phyloP scores from a whole-genome alignment of 2,797 vertebrate genomes.

The Glyptemys insculpta region DNA sequence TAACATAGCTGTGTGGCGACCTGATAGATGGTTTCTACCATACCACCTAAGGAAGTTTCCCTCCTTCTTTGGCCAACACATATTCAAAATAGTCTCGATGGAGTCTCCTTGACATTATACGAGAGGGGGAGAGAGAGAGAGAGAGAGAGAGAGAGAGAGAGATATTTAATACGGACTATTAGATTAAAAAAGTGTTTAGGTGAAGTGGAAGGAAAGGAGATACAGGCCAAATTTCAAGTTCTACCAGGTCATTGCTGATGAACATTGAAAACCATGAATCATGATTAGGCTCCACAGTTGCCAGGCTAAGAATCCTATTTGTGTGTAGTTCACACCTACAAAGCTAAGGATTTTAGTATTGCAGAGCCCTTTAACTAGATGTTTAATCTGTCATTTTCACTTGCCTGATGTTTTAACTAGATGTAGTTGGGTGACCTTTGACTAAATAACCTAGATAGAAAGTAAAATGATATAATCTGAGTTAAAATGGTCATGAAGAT shows the following conservation, averaged over 20 bases:
- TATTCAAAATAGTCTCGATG: not conserved
- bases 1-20: not conserved
- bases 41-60: not conserved
- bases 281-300: not conserved
- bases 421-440: constrained; percentile 19
- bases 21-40: not conserved
- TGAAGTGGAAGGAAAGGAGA: not conserved
- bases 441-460: constrained; percentile 35
- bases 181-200: not conserved
- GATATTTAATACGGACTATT: not conserved
- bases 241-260: fast-evolving
- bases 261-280: not conserved
- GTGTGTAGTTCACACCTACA: not conserved
- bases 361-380: not conserved
- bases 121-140: not conserved
- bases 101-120: not conserved
- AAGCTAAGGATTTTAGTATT: not conserved
- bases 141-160: not conserved
- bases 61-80: not conserved
- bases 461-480: constrained; percentile 30
- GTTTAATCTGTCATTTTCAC: not conserved
- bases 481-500: constrained; percentile 49
- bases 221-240: not conserved
- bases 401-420: constrained; percentile 14
- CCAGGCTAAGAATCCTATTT: not conserved